Evolutionary conservation across 2,113 vertebrate species (phyloP).

Genomic region (Anser cygnoides): DNA sequence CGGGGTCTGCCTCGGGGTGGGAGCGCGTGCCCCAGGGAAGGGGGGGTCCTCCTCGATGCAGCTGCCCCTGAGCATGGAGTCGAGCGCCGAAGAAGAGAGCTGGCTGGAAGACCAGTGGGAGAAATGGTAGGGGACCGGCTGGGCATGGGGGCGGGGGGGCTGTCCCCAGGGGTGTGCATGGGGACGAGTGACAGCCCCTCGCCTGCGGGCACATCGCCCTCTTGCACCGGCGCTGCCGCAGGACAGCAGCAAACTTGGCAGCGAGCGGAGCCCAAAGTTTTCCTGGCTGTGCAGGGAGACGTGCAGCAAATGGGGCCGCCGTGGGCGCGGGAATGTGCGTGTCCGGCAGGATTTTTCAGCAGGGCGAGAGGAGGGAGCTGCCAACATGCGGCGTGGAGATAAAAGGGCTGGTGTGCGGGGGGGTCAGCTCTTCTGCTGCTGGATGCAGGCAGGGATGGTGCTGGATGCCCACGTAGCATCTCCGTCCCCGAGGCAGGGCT

Average conservation of each 20-base stretch:
- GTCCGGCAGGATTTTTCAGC: background rate
- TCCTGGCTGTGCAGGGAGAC: background rate
- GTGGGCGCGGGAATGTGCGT: background rate
- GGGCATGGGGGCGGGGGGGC: background rate
- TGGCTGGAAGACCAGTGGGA: constrained; percentile 99
- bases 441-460: background rate
- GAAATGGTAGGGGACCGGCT: constrained; percentile 87
- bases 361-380: background rate
- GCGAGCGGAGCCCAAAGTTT: background rate
- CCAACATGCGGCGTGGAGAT: background rate
- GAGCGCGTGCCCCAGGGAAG: constrained; percentile 47
- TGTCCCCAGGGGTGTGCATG: background rate
- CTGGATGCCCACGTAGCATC: background rate
- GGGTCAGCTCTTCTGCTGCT: background rate
- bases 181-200: background rate
- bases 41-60: constrained; percentile 78
- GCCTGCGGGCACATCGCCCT: background rate
- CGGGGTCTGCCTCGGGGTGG: constrained; percentile 7
- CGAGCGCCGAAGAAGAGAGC: constrained; percentile 89
- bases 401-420: background rate
- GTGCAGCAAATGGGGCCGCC: fast-evolving
- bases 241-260: constrained; percentile 2
- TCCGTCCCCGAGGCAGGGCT: fast-evolving
- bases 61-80: constrained; percentile 89
- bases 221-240: background rate